A percentile compares a stretch with the other conserved stretches of the same genome.
Conservation (phyloP, 2,797 vertebrate genomes). For the Sciaenops ocellatus region DNA sequence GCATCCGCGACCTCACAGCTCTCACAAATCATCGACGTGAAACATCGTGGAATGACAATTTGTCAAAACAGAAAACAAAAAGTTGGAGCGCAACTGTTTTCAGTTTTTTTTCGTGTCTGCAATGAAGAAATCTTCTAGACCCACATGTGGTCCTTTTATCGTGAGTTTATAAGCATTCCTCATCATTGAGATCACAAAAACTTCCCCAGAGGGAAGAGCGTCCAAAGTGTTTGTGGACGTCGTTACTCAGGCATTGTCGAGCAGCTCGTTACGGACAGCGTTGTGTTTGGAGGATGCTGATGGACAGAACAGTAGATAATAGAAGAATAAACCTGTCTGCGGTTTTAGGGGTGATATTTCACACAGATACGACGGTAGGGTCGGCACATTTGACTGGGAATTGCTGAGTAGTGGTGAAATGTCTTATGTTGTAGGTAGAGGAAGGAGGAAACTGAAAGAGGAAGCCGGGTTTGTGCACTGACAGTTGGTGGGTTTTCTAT, state of each 20-base stretch:
- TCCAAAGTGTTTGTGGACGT: conserved; percentile 51
- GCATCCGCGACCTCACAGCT: neutral
- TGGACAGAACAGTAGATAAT: conserved; percentile 3
- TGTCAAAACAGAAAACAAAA: conserved; percentile 25
- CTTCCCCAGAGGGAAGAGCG: conserved; percentile 30
- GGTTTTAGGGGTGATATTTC: neutral
- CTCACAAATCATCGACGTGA: conserved; percentile 6
- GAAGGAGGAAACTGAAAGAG: conserved; percentile 2
- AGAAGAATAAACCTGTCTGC: neutral
- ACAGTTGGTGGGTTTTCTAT: conserved; percentile 73
- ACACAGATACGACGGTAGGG: neutral
- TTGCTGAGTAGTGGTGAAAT: conserved; percentile 24
- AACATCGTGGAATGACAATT: neutral
- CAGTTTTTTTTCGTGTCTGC: neutral
- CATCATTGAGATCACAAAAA: conserved; percentile 66
- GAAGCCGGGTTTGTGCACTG: conserved; percentile 22
- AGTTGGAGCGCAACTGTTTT: neutral
- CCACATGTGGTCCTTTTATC: conserved; percentile 67
- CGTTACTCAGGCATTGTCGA: neutral
- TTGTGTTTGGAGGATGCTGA: conserved; percentile 21
- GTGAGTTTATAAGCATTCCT: conserved; percentile 72
- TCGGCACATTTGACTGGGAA: neutral
- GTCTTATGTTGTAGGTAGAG: conserved; percentile 8
- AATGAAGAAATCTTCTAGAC: conserved; percentile 42
- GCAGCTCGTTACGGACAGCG: neutral